phyloP scores from a whole-genome alignment of 2,888 invertebrate genomes.

The Ophion costatus region DNA sequence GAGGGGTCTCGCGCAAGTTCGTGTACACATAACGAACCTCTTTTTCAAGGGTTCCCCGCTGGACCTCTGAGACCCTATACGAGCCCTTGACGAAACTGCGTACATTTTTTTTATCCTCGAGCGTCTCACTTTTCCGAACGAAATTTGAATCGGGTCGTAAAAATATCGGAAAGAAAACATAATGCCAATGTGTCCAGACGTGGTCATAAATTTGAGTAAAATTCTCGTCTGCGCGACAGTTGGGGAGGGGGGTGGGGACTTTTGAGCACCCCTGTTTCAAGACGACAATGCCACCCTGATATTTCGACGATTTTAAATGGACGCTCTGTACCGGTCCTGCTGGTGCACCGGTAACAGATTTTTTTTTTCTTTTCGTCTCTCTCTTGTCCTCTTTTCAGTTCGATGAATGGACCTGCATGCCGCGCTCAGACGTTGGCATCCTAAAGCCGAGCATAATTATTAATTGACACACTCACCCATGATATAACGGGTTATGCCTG shows the following conservation, averaged over 20 bases:
- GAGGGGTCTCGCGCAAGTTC: constrained; percentile 16
- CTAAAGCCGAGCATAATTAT: not conserved
- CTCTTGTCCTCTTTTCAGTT: constrained; percentile 41
- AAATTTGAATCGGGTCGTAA: constrained; percentile 18
- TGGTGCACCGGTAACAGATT: constrained; percentile 60
- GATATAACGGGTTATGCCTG: too few relatives aligned
- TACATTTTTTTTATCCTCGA: constrained; percentile 13
- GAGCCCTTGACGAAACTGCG: not conserved
- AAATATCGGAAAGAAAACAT: constrained; percentile 16
- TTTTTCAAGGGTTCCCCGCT: constrained; percentile 16
- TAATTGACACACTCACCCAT: not conserved
- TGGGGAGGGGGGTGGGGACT: not conserved
- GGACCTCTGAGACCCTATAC: not conserved
- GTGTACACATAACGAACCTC: constrained; percentile 11
- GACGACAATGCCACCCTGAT: constrained; percentile 67
- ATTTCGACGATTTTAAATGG: constrained; percentile 78
- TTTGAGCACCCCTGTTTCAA: constrained; percentile 63
- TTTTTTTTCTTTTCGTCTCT: constrained; percentile 50
- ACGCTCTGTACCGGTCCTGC: constrained; percentile 59
- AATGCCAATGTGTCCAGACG: constrained; percentile 3
- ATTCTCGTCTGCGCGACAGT: not conserved
- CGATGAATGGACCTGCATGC: constrained; percentile 72
- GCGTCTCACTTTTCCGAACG: not conserved
- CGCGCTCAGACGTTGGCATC: constrained; percentile 11
- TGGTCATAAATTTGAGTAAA: not conserved